Evolutionary conservation across 2,888 invertebrate species (phyloP).

Genomic region (Orchesella flavescens): DNA sequence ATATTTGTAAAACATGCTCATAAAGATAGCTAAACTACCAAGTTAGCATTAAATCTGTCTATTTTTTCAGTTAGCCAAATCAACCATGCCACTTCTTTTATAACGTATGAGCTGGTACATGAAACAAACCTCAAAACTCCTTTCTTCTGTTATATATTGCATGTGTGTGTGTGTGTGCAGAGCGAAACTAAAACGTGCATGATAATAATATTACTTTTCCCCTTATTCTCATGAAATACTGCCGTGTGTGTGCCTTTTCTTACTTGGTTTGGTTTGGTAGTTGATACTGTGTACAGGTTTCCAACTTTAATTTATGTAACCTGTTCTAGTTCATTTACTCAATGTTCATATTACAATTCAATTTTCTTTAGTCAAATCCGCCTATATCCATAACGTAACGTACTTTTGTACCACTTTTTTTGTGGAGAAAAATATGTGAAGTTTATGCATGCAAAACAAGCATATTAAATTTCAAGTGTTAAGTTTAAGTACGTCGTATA

Average conservation of each 20-base stretch:
- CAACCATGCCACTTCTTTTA: background rate
- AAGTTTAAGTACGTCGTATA: background rate
- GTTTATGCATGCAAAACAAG: background rate
- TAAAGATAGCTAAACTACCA: slow-evolving; percentile 58
- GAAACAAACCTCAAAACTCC: background rate
- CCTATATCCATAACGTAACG: background rate
- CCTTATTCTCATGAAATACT: background rate
- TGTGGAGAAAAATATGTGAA: background rate
- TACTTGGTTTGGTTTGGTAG: no score
- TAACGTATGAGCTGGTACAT: no score
- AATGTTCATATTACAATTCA: slow-evolving; percentile 45
- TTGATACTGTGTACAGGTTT: background rate
- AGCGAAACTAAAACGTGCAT: no score
- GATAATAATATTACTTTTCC: background rate
- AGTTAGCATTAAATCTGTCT: slow-evolving; percentile 53
- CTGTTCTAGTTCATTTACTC: slow-evolving; percentile 59
- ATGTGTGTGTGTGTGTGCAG: background rate
- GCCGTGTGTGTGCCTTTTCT: background rate
- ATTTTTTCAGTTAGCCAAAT: slow-evolving; percentile 34
- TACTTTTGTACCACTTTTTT: background rate
- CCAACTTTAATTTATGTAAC: slow-evolving; percentile 43
- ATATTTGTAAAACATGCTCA: slow-evolving; percentile 62
- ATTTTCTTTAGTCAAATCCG: slow-evolving; percentile 25
- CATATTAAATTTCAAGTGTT: slow-evolving; percentile 20
- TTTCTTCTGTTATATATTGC: background rate